Conservation (phyloP, 2,113 vertebrate species). For the Saccopteryx bilineata region DNA sequence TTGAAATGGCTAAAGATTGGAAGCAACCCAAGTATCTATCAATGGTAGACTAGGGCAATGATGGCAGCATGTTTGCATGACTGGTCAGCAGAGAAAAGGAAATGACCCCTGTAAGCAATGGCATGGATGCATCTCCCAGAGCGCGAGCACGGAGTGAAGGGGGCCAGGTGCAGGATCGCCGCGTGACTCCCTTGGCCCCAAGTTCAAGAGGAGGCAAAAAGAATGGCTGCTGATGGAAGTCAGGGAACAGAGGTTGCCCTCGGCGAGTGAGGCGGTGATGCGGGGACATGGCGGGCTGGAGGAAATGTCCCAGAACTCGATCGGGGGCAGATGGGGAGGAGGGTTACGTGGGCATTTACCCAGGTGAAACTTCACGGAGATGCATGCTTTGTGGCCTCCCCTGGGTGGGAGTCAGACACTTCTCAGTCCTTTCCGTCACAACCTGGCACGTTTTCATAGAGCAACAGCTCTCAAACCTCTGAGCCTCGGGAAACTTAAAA, state of each 20-base stretch:
- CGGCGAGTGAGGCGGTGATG: accelerated
- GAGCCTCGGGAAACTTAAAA: neutral
- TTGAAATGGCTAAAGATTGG: neutral
- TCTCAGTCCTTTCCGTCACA: neutral
- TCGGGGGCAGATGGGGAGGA: neutral
- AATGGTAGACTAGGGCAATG: too few relatives aligned
- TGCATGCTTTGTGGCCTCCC: neutral
- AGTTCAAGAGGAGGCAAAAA: neutral
- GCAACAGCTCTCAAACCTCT: neutral
- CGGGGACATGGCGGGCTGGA: too few relatives aligned
- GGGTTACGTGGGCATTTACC: accelerated
- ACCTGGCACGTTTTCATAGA: neutral
- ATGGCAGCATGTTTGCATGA: accelerated
- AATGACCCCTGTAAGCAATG: accelerated
- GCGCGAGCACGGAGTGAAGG: accelerated
- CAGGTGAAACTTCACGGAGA: neutral
- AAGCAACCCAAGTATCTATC: neutral
- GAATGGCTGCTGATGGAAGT: neutral
- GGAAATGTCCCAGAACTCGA: neutral
- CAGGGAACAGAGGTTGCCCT: neutral
- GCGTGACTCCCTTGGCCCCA: neutral
- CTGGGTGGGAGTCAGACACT: neutral
- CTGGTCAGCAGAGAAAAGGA: neutral
- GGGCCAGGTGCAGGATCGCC: accelerated
- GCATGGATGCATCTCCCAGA: neutral